Percentiles rank a stretch among this genome's conserved stretches.
phyloP scores from a whole-genome alignment of 2,888 invertebrate genomes.

The Lobophora halterata region DNA sequence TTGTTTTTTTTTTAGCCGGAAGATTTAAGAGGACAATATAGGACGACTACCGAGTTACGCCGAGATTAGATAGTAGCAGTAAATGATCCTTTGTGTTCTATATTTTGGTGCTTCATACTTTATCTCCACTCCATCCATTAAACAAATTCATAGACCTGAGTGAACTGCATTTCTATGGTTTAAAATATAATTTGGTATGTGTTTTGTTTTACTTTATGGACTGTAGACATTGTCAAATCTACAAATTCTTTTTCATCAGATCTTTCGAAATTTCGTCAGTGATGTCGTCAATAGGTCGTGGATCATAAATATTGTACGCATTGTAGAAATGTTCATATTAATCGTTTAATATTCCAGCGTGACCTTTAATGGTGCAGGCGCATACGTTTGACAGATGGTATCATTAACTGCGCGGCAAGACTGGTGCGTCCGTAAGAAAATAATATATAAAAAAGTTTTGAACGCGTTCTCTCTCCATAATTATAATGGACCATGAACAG shows the following conservation, averaged over 20 bases:
- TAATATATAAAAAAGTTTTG: constrained; percentile 35
- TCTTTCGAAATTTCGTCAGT: neutral
- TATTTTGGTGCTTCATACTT: constrained; percentile 27
- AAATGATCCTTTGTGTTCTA: constrained; percentile 54
- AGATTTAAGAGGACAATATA: constrained; percentile 56
- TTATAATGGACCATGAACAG: constrained; percentile 54
- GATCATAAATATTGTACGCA: constrained; percentile 24
- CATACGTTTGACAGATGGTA: constrained; percentile 46
- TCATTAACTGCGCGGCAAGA: constrained; percentile 41
- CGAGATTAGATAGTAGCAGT: constrained; percentile 59
- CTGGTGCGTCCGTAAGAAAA: constrained; percentile 34
- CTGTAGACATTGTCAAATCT: constrained; percentile 7
- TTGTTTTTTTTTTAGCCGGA: constrained; percentile 57
- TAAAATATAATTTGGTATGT: constrained; percentile 16
- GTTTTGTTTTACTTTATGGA: constrained; percentile 24
- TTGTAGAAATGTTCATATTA: constrained; percentile 25
- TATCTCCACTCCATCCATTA: constrained; percentile 27
- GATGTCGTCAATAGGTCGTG: constrained; percentile 13
- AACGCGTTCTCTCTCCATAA: constrained; percentile 40
- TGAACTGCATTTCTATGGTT: constrained; percentile 24
- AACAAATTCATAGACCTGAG: constrained; percentile 24
- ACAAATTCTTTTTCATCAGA: neutral
- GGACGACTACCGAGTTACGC: constrained; percentile 57
- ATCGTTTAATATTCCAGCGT: constrained; percentile 26
- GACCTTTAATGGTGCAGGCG: constrained; percentile 35